Evolutionary conservation across 2,797 vertebrate species (phyloP).

Genomic region (Loris lydekkerianus): DNA sequence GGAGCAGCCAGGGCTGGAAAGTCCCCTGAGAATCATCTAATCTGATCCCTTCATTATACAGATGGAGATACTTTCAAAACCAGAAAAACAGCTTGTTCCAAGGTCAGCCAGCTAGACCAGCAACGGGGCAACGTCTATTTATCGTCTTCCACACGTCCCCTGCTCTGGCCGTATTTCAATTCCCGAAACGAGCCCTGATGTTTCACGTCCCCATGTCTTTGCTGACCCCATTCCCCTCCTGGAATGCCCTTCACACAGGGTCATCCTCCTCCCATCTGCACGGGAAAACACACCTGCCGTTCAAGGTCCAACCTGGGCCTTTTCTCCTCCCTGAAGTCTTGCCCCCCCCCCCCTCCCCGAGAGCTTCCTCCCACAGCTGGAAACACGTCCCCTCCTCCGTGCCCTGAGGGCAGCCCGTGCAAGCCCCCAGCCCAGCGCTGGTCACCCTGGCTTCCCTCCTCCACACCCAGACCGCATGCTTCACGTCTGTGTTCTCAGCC

Average conservation of each 20-base stretch:
- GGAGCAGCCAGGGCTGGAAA: constrained; percentile 2
- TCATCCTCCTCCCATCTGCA: not conserved
- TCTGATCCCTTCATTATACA: constrained; percentile 12
- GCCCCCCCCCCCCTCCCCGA: not conserved
- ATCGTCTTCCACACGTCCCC: not conserved
- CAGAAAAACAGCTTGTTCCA: constrained; percentile 49
- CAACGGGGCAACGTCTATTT: not conserved
- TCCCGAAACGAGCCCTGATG: not conserved
- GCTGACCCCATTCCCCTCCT: not conserved
- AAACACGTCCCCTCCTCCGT: not conserved
- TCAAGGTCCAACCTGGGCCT: not conserved
- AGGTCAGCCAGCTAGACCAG: constrained; percentile 59
- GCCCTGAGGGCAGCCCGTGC: not conserved
- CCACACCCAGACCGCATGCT: rapidly evolving
- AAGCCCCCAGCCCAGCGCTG: rapidly evolving
- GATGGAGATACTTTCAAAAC: constrained; percentile 47
- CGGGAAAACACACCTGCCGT: not conserved
- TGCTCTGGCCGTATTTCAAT: not conserved
- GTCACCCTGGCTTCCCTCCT: not conserved
- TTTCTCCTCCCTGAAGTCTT: not conserved
- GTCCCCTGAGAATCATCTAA: not conserved
- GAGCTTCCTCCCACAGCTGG: not conserved
- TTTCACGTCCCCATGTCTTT: not conserved
- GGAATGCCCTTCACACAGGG: not conserved
- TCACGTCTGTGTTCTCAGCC: not conserved